Percentiles rank a stretch among this genome's conserved stretches.
These are phyloP conservation scores for Cryptocephalus primarius DNA, from an alignment of 2,888 invertebrate species.

Conservation along the genomic window DNA sequence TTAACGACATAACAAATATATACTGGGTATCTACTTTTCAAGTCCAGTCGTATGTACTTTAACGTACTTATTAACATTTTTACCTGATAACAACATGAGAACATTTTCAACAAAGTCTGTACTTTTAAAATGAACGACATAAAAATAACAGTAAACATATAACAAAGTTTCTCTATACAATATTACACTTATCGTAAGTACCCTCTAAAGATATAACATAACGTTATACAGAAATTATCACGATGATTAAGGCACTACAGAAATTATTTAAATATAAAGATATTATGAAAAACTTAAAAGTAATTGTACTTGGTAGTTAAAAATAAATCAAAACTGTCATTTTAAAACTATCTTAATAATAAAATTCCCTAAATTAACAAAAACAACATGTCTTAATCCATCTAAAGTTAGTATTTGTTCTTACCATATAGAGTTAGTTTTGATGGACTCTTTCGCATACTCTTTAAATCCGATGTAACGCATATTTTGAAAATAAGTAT, in stretches of 20 bases:
- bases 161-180: constrained; percentile 9
- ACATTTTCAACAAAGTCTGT: not conserved
- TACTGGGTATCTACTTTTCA: too few species aligned
- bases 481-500: too few species aligned
- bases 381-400: not conserved
- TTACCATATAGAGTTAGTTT: too few species aligned
- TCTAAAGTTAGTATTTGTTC: too few species aligned
- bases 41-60: too few species aligned
- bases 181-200: constrained; percentile 13
- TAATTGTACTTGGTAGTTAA: not conserved
- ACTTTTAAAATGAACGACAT: constrained; percentile 4
- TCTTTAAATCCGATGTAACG: too few species aligned
- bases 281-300: not conserved
- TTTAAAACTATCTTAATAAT: not conserved
- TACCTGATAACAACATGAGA: too few species aligned
- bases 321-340: not conserved
- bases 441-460: too few species aligned
- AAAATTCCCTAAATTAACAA: not conserved
- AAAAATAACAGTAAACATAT: constrained; percentile 12
- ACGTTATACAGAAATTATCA: constrained; percentile 13
- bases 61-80: too few species aligned
- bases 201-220: constrained; percentile 10
- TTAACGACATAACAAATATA: too few species aligned
- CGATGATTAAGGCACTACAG: constrained; percentile 21
- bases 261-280: constrained; percentile 11